phyloP scores from a whole-genome alignment of 2,113 vertebrate genomes.

The Albula glossodonta region DNA sequence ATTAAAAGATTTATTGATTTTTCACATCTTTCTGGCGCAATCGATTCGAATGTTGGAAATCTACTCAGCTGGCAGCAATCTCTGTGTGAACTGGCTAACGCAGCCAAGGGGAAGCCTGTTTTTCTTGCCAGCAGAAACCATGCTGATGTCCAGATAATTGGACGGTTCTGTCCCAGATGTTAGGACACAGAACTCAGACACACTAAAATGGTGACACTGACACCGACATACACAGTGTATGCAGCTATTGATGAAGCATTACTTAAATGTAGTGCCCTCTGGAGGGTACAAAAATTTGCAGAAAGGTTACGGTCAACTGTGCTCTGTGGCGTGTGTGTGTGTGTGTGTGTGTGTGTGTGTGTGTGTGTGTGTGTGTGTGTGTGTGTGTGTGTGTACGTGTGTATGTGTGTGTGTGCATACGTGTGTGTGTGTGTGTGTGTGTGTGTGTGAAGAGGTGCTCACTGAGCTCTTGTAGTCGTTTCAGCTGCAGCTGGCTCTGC shows the following conservation, averaged over 20 bases:
- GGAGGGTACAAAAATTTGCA: too few relatives aligned
- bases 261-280: too few relatives aligned
- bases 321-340: not conserved
- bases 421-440: not conserved
- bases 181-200: not conserved
- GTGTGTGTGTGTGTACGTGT: not conserved
- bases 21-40: conserved; percentile 49
- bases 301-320: too few relatives aligned
- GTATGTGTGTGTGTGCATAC: not conserved
- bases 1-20: conserved; percentile 63
- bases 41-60: conserved; percentile 54
- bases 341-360: not conserved
- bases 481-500: conserved; percentile 81
- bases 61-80: not conserved
- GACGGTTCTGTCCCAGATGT: not conserved
- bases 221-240: not conserved
- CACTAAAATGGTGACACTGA: not conserved
- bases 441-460: conserved; percentile 54
- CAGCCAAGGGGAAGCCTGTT: conserved; percentile 17
- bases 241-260: not conserved
- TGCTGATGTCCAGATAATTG: conserved; percentile 5
- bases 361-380: not conserved
- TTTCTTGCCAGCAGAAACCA: conserved; percentile 4
- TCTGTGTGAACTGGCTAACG: not conserved
- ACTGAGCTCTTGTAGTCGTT: conserved; percentile 93